Conservation (phyloP, 1,140 invertebrate species). For the Chionoecetes opilio region DNA sequence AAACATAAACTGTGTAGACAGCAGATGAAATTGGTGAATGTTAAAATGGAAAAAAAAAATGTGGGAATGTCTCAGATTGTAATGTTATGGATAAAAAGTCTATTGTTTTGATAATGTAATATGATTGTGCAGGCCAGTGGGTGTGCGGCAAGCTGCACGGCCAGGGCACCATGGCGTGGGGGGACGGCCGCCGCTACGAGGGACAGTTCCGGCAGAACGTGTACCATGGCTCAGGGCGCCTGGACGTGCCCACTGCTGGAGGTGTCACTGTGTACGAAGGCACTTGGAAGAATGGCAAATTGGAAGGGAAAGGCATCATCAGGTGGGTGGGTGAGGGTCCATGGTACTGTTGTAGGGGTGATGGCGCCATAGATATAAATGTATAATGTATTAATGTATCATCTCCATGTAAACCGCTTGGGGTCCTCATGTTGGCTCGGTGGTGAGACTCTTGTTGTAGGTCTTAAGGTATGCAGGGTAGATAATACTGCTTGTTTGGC, state of each 20-base stretch:
- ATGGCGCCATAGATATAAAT: too few relatives aligned
- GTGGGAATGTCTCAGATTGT: not conserved
- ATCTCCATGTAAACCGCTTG: too few relatives aligned
- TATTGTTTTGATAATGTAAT: not conserved
- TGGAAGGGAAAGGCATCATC: constrained; percentile 68
- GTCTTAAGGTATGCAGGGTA: too few relatives aligned
- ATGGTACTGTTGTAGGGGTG: too few relatives aligned
- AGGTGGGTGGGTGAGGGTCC: constrained; percentile 34
- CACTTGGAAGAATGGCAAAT: constrained; percentile 66
- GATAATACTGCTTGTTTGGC: too few relatives aligned
- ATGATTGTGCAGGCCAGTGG: constrained; percentile 66
- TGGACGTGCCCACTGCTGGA: constrained; percentile 43
- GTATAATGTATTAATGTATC: too few relatives aligned
- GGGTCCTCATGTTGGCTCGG: too few relatives aligned
- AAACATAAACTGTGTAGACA: too few relatives aligned
- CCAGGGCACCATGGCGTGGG: constrained; percentile 59
- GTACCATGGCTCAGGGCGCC: constrained; percentile 57
- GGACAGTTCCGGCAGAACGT: constrained; percentile 71
- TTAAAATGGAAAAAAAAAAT: too few relatives aligned
- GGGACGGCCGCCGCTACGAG: constrained; percentile 53
- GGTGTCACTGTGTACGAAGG: constrained; percentile 55
- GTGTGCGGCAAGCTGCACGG: constrained; percentile 71
- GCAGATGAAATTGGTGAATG: too few relatives aligned
- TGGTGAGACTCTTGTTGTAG: too few relatives aligned
- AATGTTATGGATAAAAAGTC: not conserved